Evolutionary conservation across 2,797 vertebrate species (phyloP).

Genomic region (Acanthurus lineatus): DNA sequence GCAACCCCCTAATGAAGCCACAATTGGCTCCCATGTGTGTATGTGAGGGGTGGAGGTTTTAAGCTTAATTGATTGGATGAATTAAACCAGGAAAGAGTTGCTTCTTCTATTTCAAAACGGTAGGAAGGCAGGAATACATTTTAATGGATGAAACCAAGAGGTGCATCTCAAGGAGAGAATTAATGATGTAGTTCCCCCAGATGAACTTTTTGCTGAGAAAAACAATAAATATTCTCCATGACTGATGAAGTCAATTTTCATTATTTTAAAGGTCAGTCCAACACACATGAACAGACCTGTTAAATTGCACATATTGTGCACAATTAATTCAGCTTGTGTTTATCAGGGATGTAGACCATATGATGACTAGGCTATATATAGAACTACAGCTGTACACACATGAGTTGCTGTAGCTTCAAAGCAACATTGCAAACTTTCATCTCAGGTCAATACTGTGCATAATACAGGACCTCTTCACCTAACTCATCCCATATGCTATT

Average conservation of each 20-base stretch:
- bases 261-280: conserved; percentile 19
- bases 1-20: not conserved
- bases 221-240: conserved; percentile 12
- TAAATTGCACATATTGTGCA: not conserved
- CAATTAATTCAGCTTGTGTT: not conserved
- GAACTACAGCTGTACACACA: not conserved
- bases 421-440: not conserved
- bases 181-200: conserved; percentile 4
- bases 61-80: conserved; percentile 25
- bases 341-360: not conserved
- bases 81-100: conserved; percentile 11
- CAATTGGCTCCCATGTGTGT: conserved; percentile 14
- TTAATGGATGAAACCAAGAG: conserved; percentile 11
- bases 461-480: too few relatives aligned
- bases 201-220: conserved; percentile 12
- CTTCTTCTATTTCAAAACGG: conserved; percentile 13
- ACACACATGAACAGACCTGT: not conserved
- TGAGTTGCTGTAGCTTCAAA: not conserved
- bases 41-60: conserved; percentile 3
- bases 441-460: not conserved
- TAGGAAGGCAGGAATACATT: not conserved
- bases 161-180: conserved; percentile 3
- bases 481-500: not conserved
- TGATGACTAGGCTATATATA: not conserved
- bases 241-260: conserved; percentile 10